phyloP scores from a whole-genome alignment of 1,140 invertebrate species.

The Drosophila tani region DNA sequence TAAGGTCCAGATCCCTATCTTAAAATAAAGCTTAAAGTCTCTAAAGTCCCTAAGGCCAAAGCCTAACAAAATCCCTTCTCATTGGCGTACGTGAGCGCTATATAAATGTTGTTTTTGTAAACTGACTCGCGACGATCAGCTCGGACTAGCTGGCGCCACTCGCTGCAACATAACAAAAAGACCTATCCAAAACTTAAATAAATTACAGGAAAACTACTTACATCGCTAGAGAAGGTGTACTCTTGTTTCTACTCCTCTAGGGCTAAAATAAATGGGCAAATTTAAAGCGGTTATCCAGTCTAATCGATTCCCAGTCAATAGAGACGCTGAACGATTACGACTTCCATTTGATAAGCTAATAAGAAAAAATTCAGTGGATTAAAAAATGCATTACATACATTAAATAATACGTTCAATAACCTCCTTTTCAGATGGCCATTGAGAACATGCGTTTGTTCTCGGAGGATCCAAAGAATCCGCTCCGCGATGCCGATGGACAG shows the following conservation, averaged over 20 bases:
- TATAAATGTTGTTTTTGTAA: not conserved
- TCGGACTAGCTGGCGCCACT: not conserved
- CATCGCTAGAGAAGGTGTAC: too few relatives aligned
- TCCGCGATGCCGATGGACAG: conserved; percentile 67
- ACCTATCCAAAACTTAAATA: not conserved
- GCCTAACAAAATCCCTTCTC: not conserved
- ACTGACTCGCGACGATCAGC: too few relatives aligned
- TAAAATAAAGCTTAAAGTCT: not conserved
- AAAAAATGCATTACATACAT: not conserved
- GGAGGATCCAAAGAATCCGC: conserved; percentile 71
- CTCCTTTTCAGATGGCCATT: conserved; percentile 63
- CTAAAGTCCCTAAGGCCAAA: not conserved
- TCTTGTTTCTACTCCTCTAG: too few relatives aligned
- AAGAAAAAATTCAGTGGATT: not conserved
- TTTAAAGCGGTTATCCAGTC: too few relatives aligned
- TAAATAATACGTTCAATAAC: not conserved
- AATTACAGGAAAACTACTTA: not conserved
- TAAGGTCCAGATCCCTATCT: not conserved
- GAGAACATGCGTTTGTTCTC: conserved; percentile 75
- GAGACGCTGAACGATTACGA: not conserved
- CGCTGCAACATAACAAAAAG: too few relatives aligned
- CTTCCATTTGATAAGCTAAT: not conserved
- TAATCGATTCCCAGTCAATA: not conserved
- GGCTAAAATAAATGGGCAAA: too few relatives aligned
- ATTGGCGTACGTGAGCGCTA: not conserved